Percentiles rank a stretch among this genome's conserved stretches.
These are phyloP conservation scores for Orchesella cincta DNA, from an alignment of 1,140 invertebrate species.

Conservation along the genomic window DNA sequence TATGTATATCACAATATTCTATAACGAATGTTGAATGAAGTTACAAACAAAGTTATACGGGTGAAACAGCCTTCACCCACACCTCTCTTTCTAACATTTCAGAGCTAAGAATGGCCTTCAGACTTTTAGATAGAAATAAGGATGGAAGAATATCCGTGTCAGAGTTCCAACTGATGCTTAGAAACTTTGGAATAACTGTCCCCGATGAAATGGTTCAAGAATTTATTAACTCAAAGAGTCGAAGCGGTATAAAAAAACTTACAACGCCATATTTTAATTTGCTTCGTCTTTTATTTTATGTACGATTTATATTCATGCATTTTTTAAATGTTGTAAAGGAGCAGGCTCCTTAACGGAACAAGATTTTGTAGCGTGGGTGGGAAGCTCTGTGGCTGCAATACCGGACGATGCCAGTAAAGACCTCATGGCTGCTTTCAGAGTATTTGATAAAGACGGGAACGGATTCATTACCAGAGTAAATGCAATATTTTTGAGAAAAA, in stretches of 20 bases:
- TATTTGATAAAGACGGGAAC: slow-evolving; percentile 75
- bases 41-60: too few species aligned
- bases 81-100: too few species aligned
- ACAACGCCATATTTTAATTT: background rate
- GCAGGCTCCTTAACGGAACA: slow-evolving; percentile 3
- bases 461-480: slow-evolving; percentile 68
- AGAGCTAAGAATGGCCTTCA: slow-evolving; percentile 74
- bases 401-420: slow-evolving; percentile 55
- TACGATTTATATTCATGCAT: too few species aligned
- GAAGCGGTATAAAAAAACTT: slow-evolving; percentile 61
- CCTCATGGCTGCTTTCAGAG: slow-evolving; percentile 73
- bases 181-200: slow-evolving; percentile 71
- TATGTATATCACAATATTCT: too few species aligned
- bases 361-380: slow-evolving; percentile 22
- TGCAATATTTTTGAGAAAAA: slow-evolving; percentile 5
- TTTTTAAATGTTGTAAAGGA: background rate
- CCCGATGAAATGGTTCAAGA: slow-evolving; percentile 69
- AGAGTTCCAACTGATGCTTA: slow-evolving; percentile 73
- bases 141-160: slow-evolving; percentile 71
- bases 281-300: background rate
- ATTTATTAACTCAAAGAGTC: slow-evolving; percentile 70
- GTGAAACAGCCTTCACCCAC: too few species aligned
- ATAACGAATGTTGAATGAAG: too few species aligned
- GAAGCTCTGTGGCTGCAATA: slow-evolving; percentile 16
- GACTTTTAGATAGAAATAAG: slow-evolving; percentile 70